Conservation (phyloP, 1,140 invertebrate genomes). For the Oppia nitens region DNA sequence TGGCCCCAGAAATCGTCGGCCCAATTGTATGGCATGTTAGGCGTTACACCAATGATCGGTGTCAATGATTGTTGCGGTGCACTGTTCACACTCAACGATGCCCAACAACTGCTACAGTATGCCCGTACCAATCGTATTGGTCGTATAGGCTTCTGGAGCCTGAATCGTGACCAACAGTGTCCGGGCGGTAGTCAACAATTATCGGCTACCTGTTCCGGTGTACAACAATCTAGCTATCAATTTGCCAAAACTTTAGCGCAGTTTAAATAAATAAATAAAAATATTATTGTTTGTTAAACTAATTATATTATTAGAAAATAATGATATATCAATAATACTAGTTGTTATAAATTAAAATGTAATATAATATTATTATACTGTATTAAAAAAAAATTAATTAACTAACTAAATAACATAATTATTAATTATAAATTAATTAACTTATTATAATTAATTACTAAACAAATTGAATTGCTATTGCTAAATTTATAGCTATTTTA, state of each 20-base stretch:
- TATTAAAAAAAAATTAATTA: no score
- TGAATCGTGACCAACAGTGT: slow-evolving; percentile 21
- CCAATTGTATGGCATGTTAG: slow-evolving; percentile 21
- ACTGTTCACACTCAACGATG: slow-evolving; percentile 18
- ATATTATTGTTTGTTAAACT: no score
- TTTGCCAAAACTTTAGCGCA: slow-evolving; percentile 11
- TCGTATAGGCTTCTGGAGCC: slow-evolving; percentile 22
- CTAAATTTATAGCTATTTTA: no score
- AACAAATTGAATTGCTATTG: no score
- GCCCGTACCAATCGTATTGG: slow-evolving; percentile 21
- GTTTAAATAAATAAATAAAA: no score
- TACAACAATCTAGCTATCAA: slow-evolving; percentile 5
- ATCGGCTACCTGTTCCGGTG: slow-evolving; percentile 11
- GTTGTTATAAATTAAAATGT: no score
- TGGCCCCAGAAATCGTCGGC: slow-evolving; percentile 20
- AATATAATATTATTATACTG: no score
- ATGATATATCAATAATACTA: no score
- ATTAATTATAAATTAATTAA: no score
- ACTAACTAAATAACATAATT: no score
- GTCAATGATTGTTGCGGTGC: slow-evolving; percentile 23
- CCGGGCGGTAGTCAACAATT: slow-evolving; percentile 7
- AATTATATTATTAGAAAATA: no score
- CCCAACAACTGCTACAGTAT: slow-evolving; percentile 20
- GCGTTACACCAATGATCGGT: slow-evolving; percentile 24
- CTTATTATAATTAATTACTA: no score